Base-by-base conservation (phyloP, 2,888 invertebrate species). In the Microctonus hyperodae region DNA sequence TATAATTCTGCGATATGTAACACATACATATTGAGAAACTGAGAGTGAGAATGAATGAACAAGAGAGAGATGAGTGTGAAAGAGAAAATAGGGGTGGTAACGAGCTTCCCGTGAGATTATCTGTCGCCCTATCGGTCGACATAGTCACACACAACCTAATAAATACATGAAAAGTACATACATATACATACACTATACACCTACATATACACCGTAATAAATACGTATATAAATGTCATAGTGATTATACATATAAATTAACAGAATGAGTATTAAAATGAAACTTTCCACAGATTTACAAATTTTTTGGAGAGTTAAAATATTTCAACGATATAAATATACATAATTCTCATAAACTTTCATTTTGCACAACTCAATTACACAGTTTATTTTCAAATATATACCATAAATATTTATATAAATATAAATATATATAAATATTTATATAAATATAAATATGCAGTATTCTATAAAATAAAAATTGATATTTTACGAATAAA, bases 61-160 rank as follows among this genome's bases (percentile, higher is more conserved):
- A 25, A 63, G 40, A 60, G 22, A 59, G 40, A 31, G 33, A 60
- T 35, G 40, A 10, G 37, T n/a, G 51, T 13, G 48, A 57, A 53
- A 40, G 28, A 11, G 70, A 65, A 68, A 69, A 68, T 64, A 69
- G 70, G 72, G 74, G 71, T 77, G 77, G 75, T 76, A 78, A 79
- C 80, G 76, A 76, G 76, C 72, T 74, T 78, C 72, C 76, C 73
- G 73, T 67, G 72, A 74, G 78, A 78, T 79, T 76, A 79, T 78
- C 76, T 75, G 69, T 67, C 72, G 68, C 68, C 65, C 72, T 56
- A 63, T 62, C 61, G 48, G 60, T 33, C 16, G 37, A n/a, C 22
- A 20, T n/a, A n/a, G n/a, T n/a, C n/a, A n/a, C n/a, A n/a, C n/a
- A n/a, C n/a, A n/a, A n/a, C n/a, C n/a, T n/a, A n/a, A n/a, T n/a